Evolutionary conservation across 2,797 vertebrate species (phyloP).

Genomic region (Vultur gryphus): DNA sequence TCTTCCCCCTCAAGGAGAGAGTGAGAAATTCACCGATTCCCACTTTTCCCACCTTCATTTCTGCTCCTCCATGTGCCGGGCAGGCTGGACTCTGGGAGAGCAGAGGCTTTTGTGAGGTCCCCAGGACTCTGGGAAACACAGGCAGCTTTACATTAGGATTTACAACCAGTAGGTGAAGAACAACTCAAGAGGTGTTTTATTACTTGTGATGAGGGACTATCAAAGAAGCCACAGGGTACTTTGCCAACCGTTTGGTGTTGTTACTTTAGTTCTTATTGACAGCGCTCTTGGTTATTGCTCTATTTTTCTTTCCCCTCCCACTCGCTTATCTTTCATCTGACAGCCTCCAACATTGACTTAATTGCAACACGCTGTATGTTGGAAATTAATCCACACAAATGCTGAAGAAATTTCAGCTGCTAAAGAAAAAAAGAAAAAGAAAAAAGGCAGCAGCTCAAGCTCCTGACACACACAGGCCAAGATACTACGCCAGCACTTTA

Average conservation of each 20-base stretch:
- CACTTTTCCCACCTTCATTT: neutral
- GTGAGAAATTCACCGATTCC: neutral
- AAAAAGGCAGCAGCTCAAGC: neutral
- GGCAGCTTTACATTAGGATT: conserved; percentile 43
- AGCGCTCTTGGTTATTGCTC: neutral
- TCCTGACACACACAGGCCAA: neutral
- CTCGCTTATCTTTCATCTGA: neutral
- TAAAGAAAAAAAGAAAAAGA: neutral
- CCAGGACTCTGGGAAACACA: neutral
- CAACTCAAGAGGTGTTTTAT: conserved; percentile 39
- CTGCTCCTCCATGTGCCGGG: neutral
- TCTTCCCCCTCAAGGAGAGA: neutral
- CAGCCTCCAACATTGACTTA: neutral
- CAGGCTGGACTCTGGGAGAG: neutral
- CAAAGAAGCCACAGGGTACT: conserved; percentile 31
- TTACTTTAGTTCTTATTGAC: conserved; percentile 4
- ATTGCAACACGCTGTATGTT: neutral
- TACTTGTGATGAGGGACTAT: conserved; percentile 36
- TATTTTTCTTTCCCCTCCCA: conserved; percentile 12
- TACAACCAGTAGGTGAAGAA: conserved; percentile 43
- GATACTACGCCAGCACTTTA: neutral
- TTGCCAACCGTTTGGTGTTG: neutral
- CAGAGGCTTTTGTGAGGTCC: conserved; percentile 24
- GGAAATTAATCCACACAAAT: neutral
- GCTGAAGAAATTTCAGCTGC: neutral